phyloP scores from a whole-genome alignment of 2,888 invertebrate species.

The Stenolophus ochropezus region DNA sequence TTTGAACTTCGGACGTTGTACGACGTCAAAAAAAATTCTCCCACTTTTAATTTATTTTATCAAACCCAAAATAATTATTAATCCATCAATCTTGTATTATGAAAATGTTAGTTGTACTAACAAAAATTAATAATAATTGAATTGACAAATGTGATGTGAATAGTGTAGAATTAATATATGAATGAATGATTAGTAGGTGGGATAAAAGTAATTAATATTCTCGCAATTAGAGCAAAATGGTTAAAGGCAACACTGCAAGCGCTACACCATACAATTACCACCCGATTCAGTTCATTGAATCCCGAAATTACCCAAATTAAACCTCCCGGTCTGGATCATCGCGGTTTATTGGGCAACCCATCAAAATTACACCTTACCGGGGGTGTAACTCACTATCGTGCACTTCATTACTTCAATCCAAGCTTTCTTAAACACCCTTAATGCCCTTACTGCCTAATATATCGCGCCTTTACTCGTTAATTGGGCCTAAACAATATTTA shows the following conservation, averaged over 20 bases:
- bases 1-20: too few species aligned
- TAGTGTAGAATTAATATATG: too few species aligned
- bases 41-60: too few species aligned
- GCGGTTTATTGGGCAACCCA: constrained; percentile 26
- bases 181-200: too few species aligned
- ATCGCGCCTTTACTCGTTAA: constrained; percentile 33
- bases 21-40: too few species aligned
- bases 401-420: constrained; percentile 49
- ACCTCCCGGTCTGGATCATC: constrained; percentile 13
- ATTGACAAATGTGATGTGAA: too few species aligned
- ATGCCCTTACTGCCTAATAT: constrained; percentile 40
- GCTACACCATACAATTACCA: constrained; percentile 16
- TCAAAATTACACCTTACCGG: constrained; percentile 35
- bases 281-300: constrained; percentile 10
- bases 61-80: too few species aligned
- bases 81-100: too few species aligned
- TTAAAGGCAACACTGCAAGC: constrained; percentile 2
- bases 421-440: constrained; percentile 46
- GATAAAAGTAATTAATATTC: background rate
- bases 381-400: background rate
- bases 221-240: background rate
- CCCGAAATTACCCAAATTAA: constrained; percentile 34
- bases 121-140: too few species aligned
- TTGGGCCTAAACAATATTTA: constrained; percentile 49
- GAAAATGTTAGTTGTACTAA: too few species aligned